A percentile compares a stretch with the other conserved stretches of the same genome.
phyloP scores from a whole-genome alignment of 2,797 vertebrate genomes.

The Cossypha polioptera region DNA sequence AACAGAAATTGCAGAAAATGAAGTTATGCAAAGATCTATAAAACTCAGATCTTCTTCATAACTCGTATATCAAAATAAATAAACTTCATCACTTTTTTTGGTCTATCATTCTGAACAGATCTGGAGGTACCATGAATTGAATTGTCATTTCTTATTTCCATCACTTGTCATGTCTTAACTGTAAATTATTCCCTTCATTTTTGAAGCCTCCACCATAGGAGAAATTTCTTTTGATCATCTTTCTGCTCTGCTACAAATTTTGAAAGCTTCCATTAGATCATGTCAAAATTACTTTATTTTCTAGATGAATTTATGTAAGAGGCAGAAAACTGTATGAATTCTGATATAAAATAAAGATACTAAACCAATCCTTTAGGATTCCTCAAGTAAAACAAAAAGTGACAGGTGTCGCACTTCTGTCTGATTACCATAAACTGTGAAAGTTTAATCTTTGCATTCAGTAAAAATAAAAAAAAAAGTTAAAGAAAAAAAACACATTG shows the following conservation, averaged over 20 bases:
- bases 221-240: slow-evolving; percentile 45
- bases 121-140: not conserved
- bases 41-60: not conserved
- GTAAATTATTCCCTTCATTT: slow-evolving; percentile 35
- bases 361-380: not conserved
- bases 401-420: not conserved
- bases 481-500: not conserved
- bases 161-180: slow-evolving; percentile 28
- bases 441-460: not conserved
- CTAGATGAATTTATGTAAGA: slow-evolving; percentile 2
- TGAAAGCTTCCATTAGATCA: slow-evolving; percentile 57
- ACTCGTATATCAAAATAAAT: not conserved
- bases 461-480: not conserved
- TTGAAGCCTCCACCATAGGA: not conserved
- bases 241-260: slow-evolving; percentile 9
- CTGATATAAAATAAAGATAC: not conserved
- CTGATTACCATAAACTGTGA: not conserved
- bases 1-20: not conserved
- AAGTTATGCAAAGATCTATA: not conserved
- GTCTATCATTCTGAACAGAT: not conserved
- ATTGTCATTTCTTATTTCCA: slow-evolving; percentile 38
- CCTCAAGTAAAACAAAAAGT: not conserved
- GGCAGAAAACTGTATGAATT: slow-evolving; percentile 8
- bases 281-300: slow-evolving; percentile 51
- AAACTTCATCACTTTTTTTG: not conserved